These are phyloP conservation scores for Dipodomys merriami DNA, from an alignment of 2,113 vertebrate genomes.

Conservation along the genomic window DNA sequence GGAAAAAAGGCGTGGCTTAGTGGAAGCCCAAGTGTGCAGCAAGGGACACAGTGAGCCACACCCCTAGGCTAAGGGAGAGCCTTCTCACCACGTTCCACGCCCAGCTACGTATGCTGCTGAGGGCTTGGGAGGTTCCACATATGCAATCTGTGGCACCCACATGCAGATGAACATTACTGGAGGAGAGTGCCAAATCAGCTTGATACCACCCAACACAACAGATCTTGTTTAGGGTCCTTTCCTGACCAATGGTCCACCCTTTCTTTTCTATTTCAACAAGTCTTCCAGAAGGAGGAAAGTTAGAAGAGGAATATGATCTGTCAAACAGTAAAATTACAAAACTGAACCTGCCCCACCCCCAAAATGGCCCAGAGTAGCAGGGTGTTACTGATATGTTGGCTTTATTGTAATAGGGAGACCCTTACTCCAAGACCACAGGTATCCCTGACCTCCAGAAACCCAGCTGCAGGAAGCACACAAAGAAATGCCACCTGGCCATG, in stretches of 20 bases:
- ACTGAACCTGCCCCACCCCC: not conserved
- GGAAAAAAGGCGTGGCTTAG: slow-evolving; percentile 33
- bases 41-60: not conserved
- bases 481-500: not conserved
- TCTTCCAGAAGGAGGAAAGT: not conserved
- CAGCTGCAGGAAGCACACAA: not conserved
- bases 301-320: not conserved
- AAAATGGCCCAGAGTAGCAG: not conserved
- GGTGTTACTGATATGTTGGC: not conserved
- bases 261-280: not conserved
- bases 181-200: not conserved
- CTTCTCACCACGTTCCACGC: not conserved
- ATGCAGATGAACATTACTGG: no score
- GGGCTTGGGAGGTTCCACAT: not conserved
- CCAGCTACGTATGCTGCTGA: not conserved
- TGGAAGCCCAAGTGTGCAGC: not conserved
- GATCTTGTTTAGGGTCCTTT: not conserved
- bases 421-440: not conserved
- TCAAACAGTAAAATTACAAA: not conserved
- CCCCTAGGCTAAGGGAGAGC: not conserved
- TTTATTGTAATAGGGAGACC: not conserved
- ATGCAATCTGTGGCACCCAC: not conserved
- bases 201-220: not conserved
- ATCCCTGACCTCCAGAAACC: not conserved
- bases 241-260: not conserved